Base-by-base conservation (phyloP, 2,113 vertebrate species). In the Ctenomys sociabilis region DNA sequence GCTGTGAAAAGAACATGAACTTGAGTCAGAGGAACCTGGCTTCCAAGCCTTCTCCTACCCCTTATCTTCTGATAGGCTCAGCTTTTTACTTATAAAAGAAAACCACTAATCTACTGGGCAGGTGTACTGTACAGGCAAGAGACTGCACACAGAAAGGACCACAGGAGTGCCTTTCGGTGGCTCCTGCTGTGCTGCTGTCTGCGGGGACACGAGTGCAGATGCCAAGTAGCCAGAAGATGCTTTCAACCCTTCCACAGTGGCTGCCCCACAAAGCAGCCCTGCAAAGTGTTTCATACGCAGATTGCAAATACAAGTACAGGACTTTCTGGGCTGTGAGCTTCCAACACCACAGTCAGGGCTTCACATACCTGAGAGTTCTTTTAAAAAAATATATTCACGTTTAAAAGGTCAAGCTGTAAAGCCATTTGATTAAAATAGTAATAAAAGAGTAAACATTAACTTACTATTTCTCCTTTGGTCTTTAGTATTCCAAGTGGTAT, bases 401-500 rank as follows among this genome's bases (percentile, higher is more conserved):
- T 81, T 78, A 88, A 98, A 98, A 98, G 98, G 98, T 98, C 97
- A 98, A 14, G 84, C 24, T 96, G 96, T 68, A 97, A 98, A 98
- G 97, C 61, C 96, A 95, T 97, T 98, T 88, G 49, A 98, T 98
- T 98, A 97, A 97, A 98, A 95, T 92, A 97, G 95, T 95, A 90
- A 97, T 98, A 96, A 97, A 98, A 97, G 94, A 97, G 85, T 98
- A 98, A 99, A 98, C 96, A 99, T 99, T 99, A 99, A 99, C 98
- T 97, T 63, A 90, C 87, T 96, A 89, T 98, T 98, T 98, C 97
- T 98, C 98, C 98, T 98, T 96, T 98, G 97, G 98, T 98, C 98
- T 98, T 98, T 98, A 97, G 95, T 97, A 88, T 96, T 98, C 93
- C 97, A 97, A 98, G 91, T 90, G 40, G 90, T 96, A 98, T 96